phyloP scores from a whole-genome alignment of 1,140 invertebrate species.

The Temnothorax curvispinosus region DNA sequence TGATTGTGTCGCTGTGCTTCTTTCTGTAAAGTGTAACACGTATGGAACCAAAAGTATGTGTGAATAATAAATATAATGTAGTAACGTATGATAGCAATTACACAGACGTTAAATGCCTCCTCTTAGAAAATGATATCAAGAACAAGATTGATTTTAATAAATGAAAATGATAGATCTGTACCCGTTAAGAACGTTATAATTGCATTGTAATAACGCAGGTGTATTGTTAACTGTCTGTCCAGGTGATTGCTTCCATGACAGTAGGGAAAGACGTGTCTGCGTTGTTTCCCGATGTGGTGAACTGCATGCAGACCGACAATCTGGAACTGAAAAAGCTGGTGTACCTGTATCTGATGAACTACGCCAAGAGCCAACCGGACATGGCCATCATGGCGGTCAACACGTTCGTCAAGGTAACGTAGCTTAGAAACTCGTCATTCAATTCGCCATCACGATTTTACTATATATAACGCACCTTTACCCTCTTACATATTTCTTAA shows the following conservation, averaged over 20 bases:
- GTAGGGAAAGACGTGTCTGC: slow-evolving; percentile 98
- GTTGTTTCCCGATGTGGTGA: slow-evolving; percentile 99
- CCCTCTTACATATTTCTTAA: slow-evolving; percentile 58
- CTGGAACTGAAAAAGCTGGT: slow-evolving; percentile 99
- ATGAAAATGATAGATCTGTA: neutral
- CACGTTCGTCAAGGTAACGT: slow-evolving; percentile 98
- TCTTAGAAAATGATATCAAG: neutral
- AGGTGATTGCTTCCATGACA: slow-evolving; percentile 99
- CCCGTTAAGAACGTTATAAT: neutral
- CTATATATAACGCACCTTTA: slow-evolving; percentile 60
- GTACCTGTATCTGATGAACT: slow-evolving; percentile 99
- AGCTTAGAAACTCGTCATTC: slow-evolving; percentile 70
- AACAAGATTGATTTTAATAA: slow-evolving; percentile 5
- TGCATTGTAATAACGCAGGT: neutral
- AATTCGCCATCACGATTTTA: slow-evolving; percentile 74
- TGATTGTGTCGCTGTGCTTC: neutral
- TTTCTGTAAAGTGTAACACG: neutral
- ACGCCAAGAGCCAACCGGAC: slow-evolving; percentile 99
- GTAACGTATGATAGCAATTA: neutral
- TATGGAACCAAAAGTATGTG: neutral
- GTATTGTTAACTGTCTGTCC: slow-evolving; percentile 70
- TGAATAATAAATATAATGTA: slow-evolving; percentile 5
- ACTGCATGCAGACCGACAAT: slow-evolving; percentile 99
- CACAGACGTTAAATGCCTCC: neutral
- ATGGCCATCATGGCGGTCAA: slow-evolving; percentile 99